phyloP scores from a whole-genome alignment of 2,888 invertebrate genomes.

The Lumbricus terrestris region DNA sequence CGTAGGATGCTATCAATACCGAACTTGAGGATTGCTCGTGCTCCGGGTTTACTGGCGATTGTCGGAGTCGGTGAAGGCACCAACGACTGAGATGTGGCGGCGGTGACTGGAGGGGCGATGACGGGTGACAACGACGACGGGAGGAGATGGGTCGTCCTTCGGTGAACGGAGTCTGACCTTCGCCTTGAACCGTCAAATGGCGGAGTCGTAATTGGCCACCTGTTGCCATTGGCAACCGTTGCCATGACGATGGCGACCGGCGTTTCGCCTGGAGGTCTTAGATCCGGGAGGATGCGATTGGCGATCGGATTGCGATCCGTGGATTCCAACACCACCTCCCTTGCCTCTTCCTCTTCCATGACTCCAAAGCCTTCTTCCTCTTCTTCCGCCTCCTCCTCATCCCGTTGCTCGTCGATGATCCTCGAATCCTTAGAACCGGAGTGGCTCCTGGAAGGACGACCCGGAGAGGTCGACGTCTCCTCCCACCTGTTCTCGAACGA shows the following conservation, averaged over 20 bases:
- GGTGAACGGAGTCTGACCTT: neutral
- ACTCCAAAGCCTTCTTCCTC: neutral
- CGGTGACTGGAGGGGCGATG: too few species aligned
- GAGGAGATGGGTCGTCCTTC: neutral
- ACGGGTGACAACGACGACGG: neutral
- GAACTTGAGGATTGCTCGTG: constrained; percentile 10
- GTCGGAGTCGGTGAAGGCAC: neutral
- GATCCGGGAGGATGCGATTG: neutral
- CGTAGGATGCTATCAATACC: neutral
- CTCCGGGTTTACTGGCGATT: neutral
- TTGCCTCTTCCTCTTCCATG: neutral
- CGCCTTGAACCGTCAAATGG: neutral
- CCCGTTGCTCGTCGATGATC: neutral
- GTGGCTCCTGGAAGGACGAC: neutral
- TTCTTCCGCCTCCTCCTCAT: neutral
- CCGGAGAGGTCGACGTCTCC: neutral
- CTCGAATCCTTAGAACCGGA: neutral
- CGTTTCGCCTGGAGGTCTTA: neutral
- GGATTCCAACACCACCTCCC: neutral
- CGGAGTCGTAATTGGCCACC: constrained; percentile 3
- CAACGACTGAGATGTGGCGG: neutral
- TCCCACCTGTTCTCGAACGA: neutral
- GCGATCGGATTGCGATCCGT: neutral
- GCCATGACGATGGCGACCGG: neutral
- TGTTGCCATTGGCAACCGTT: neutral